Conservation (phyloP, 2,113 vertebrate genomes). For the Malurus alboscapulatus region DNA sequence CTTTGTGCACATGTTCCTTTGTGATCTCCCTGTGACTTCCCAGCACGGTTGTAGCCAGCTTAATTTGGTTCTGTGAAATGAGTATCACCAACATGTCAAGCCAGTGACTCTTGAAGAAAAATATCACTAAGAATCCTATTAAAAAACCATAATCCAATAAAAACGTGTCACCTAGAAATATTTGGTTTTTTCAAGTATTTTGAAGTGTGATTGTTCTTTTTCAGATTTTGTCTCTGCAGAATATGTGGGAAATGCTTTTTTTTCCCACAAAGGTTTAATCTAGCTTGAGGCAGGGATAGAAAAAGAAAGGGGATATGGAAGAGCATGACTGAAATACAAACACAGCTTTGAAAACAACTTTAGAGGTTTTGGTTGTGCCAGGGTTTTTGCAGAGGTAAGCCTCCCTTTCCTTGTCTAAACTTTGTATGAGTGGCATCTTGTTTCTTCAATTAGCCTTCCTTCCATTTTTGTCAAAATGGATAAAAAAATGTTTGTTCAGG, state of each 20-base stretch:
- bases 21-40: not conserved
- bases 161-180: not conserved
- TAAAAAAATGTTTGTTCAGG: not conserved
- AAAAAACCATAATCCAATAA: not conserved
- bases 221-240: not conserved
- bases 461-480: not conserved
- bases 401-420: not conserved
- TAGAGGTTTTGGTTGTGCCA: not conserved
- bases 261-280: not conserved
- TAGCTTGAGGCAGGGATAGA: not conserved
- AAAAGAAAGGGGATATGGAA: not conserved
- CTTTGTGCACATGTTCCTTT: not conserved
- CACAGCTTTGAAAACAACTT: not conserved
- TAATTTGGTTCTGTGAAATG: slow-evolving; percentile 27
- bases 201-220: not conserved
- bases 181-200: not conserved
- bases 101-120: not conserved
- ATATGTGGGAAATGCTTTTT: not conserved
- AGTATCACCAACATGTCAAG: not conserved
- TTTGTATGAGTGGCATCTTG: not conserved
- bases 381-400: not conserved
- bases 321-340: not conserved
- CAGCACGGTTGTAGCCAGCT: not conserved
- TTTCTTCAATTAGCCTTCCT: not conserved
- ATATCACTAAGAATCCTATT: not conserved